Conservation (phyloP, 2,797 vertebrate genomes). For the Taeniopygia guttata region DNA sequence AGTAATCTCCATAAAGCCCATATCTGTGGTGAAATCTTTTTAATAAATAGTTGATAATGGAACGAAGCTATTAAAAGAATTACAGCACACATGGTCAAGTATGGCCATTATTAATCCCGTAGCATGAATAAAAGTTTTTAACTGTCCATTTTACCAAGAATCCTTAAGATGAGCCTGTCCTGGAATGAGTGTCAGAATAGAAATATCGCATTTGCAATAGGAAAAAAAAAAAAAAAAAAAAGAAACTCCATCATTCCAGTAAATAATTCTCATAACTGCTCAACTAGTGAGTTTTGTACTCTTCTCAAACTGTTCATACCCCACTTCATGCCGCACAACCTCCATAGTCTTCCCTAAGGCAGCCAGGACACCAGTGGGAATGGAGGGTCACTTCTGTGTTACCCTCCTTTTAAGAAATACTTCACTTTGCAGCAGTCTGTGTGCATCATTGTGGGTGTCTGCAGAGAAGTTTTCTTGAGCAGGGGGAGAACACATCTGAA, state of each 20-base stretch:
- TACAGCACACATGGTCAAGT: constrained; percentile 31
- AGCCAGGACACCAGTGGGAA: neutral
- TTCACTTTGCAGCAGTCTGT: neutral
- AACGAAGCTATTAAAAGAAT: constrained; percentile 60
- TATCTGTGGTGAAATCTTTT: constrained; percentile 59
- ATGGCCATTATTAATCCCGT: constrained; percentile 19
- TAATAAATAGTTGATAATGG: constrained; percentile 67
- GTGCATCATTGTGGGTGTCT: neutral
- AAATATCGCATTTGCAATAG: neutral
- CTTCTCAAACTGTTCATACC: neutral
- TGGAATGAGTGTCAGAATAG: neutral
- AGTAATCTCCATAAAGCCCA: constrained; percentile 56
- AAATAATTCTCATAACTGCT: neutral
- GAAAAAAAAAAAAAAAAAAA: neutral
- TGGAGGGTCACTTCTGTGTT: neutral
- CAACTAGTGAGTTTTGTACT: neutral
- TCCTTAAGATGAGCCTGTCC: neutral
- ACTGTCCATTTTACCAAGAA: constrained; percentile 16
- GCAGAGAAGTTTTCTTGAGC: neutral
- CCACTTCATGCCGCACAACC: neutral
- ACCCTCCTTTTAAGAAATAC: neutral
- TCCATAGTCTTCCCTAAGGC: neutral
- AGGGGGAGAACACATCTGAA: neutral
- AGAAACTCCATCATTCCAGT: neutral
- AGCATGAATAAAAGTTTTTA: constrained; percentile 31